phyloP scores from a whole-genome alignment of 1,140 invertebrate genomes.

The Lepidurus apus region DNA sequence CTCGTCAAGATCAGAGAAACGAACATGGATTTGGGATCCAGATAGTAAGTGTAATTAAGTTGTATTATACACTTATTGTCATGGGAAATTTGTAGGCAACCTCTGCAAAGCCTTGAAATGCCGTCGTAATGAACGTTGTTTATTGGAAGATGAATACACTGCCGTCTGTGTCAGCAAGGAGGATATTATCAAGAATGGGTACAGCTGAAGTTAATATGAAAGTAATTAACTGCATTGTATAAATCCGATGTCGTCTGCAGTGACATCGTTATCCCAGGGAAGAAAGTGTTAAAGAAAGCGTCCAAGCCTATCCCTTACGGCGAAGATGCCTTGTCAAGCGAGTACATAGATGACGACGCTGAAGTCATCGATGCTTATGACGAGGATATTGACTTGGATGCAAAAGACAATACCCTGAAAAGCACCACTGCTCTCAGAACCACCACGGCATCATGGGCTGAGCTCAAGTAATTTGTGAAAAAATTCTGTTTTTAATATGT shows the following conservation, averaged over 20 bases:
- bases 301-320: conserved; percentile 12
- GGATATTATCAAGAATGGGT: conserved; percentile 76
- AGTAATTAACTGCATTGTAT: conserved; percentile 5
- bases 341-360: conserved; percentile 37
- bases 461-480: conserved; percentile 25
- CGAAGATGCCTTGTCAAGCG: conserved; percentile 16
- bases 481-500: neutral
- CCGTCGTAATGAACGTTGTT: conserved; percentile 78
- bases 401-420: conserved; percentile 20
- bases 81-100: conserved; percentile 55
- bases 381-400: conserved; percentile 36
- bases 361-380: conserved; percentile 37
- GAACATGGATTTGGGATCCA: conserved; percentile 34
- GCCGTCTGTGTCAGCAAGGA: conserved; percentile 81
- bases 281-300: conserved; percentile 16
- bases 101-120: conserved; percentile 78
- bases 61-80: neutral
- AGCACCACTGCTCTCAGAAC: neutral
- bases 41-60: conserved; percentile 27
- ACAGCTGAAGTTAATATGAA: conserved; percentile 35
- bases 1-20: conserved; percentile 22
- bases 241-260: conserved; percentile 1
- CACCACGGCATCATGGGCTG: conserved; percentile 25
- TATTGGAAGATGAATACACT: conserved; percentile 75
- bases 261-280: conserved; percentile 27